Base-by-base conservation (phyloP, 30 jellyfish, hydroid and myxozoan species). In the Mastigias papua region DNA sequence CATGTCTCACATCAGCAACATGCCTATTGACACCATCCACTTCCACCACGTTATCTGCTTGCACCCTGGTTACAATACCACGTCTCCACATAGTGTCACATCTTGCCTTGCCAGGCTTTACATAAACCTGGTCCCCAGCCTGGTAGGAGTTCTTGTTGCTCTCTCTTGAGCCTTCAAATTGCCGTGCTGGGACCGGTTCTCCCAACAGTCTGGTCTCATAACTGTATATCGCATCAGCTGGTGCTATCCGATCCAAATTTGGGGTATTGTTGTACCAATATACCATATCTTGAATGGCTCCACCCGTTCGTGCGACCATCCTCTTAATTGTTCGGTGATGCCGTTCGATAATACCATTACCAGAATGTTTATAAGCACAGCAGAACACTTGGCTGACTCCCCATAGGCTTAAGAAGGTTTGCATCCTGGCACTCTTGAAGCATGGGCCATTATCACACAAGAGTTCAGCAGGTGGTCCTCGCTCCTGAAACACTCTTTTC, bases 261-360 rank as follows among this genome's bases (percentile, higher is more conserved):
- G 84, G 84, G 8, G 84, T 72, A 69, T 20, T 64, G 35, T 72
- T 72, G 84, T 72, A 0, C 84, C 84, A 72, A 27, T 20, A 72
- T 72, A 64, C 35, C 70, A 64, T 64, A 21, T 34, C 84, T 22
- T 72, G 34, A 66, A 29, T 22, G 31, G 78, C 31, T 22, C 27
- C 31, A 15, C 48, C 78, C 25, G 35, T 29, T 28, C 51, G 37
- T 29, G 0, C 0, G 35, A 11, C 78, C 27, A 66, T 66, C n/a
- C 78, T 66, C 78, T 66, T 66, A 29, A 66, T 66, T 66, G 78
- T 66, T 28, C 78, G 57, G 78, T 66, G 78, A 66, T 66, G 23
- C 48, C 78, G 11, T 20, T 28, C 78, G 4, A 0, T 20, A 11
- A 66, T 32, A 7, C 78, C 78, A 57, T 57, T 57, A 23, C 69